Percentiles rank a stretch among this genome's conserved stretches.
These are phyloP conservation scores for Apodemus agrarius DNA, from an alignment of 2,797 vertebrate species.

Conservation along the genomic window DNA sequence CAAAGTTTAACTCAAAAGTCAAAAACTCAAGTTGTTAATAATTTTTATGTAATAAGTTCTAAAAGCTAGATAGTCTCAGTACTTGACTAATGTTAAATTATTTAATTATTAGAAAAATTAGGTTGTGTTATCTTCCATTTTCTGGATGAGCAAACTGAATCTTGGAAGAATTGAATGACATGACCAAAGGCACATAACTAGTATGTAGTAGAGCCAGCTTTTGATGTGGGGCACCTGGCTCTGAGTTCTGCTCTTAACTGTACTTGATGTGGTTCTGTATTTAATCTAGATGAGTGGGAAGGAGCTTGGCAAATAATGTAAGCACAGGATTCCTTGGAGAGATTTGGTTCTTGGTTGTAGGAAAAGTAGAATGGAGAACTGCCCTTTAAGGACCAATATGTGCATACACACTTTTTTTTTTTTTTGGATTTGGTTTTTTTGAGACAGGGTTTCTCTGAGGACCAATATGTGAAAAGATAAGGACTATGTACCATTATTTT, in stretches of 20 bases:
- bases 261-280: neutral
- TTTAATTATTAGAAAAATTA: neutral
- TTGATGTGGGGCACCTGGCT: neutral
- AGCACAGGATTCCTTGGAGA: neutral
- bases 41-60: neutral
- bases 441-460: too few species aligned
- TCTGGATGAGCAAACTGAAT: neutral
- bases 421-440: too few species aligned
- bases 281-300: conserved; percentile 10
- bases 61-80: neutral
- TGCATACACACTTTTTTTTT: too few species aligned
- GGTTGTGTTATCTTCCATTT: neutral
- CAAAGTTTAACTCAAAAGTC: neutral
- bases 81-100: neutral
- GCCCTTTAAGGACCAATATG: neutral
- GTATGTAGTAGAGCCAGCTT: neutral
- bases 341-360: neutral
- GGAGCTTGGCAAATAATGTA: neutral
- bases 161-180: neutral
- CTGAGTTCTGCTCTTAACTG: neutral
- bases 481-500: too few species aligned
- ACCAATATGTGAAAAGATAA: neutral
- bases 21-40: conserved; percentile 7
- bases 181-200: neutral
- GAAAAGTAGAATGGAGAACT: neutral